A percentile compares a stretch with the other conserved stretches of the same genome.
phyloP scores from a whole-genome alignment of 2,113 vertebrate genomes.

The Paratilapia polleni region DNA sequence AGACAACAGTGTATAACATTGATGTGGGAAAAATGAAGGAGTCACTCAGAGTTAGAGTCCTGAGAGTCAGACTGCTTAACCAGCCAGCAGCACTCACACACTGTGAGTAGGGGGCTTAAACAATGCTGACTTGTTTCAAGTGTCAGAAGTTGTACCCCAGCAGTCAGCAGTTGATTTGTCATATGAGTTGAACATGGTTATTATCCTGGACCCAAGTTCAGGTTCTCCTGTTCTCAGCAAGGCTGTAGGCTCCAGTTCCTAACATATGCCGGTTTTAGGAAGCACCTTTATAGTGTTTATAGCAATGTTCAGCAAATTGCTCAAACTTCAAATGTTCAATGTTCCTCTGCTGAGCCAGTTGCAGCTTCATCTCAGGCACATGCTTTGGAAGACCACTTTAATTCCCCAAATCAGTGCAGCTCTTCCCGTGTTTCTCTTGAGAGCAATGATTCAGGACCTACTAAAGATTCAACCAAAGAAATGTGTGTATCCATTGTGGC shows the following conservation, averaged over 20 bases:
- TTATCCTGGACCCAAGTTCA: conserved; percentile 38
- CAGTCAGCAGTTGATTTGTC: conserved; percentile 34
- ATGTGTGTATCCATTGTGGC: not conserved
- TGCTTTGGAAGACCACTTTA: conserved; percentile 7
- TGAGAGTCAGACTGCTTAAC: conserved; percentile 38
- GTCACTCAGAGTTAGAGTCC: conserved; percentile 29
- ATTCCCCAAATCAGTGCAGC: not conserved
- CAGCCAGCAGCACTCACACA: not conserved
- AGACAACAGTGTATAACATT: conserved; percentile 40
- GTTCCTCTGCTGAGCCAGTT: conserved; percentile 28
- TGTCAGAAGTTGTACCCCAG: not conserved
- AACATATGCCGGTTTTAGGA: conserved; percentile 31
- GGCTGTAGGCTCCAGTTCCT: conserved; percentile 33
- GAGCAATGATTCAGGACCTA: not conserved
- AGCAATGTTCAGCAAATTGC: conserved; percentile 33
- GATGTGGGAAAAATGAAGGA: conserved; percentile 31
- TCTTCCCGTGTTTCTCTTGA: not conserved
- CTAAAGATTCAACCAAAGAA: not conserved
- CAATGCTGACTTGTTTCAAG: not conserved
- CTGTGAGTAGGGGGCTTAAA: not conserved
- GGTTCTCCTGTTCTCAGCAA: conserved; percentile 40
- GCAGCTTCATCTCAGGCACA: conserved; percentile 15
- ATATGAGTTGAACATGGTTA: conserved; percentile 48
- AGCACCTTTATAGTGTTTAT: conserved; percentile 40
- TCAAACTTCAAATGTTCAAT: conserved; percentile 3